Conservation (phyloP, 2,113 vertebrate genomes). For the Reinhardtius hippoglossoides region DNA sequence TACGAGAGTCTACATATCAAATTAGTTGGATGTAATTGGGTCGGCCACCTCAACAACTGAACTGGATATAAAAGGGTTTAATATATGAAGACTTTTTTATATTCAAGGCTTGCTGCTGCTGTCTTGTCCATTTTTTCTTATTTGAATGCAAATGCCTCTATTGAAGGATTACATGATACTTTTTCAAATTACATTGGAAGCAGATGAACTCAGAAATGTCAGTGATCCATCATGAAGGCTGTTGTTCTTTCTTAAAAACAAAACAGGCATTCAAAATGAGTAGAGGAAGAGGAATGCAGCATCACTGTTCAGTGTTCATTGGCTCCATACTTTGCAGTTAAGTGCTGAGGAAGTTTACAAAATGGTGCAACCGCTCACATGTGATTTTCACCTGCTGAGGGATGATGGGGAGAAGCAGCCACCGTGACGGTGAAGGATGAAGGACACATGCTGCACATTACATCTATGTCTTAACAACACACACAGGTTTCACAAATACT, state of each 20-base stretch:
- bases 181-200: too few relatives aligned
- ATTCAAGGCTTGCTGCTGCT: neutral
- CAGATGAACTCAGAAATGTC: neutral
- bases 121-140: too few relatives aligned
- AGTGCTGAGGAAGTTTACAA: constrained; percentile 45
- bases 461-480: constrained; percentile 46
- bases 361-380: constrained; percentile 11
- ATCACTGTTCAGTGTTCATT: constrained; percentile 24
- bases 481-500: neutral
- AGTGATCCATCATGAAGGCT: neutral
- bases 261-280: neutral
- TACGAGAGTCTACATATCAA: too few relatives aligned
- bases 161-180: too few relatives aligned
- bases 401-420: constrained; percentile 65
- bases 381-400: constrained; percentile 58
- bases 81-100: neutral
- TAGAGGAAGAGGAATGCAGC: neutral
- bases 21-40: neutral
- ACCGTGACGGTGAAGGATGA: constrained; percentile 65
- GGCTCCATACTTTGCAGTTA: constrained; percentile 31
- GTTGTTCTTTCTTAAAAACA: too few relatives aligned
- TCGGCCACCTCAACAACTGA: neutral
- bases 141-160: too few relatives aligned
- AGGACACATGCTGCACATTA: constrained; percentile 66
- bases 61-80: neutral